Conservation (phyloP, 2,113 vertebrate species). For the Malurus cyaneus region DNA sequence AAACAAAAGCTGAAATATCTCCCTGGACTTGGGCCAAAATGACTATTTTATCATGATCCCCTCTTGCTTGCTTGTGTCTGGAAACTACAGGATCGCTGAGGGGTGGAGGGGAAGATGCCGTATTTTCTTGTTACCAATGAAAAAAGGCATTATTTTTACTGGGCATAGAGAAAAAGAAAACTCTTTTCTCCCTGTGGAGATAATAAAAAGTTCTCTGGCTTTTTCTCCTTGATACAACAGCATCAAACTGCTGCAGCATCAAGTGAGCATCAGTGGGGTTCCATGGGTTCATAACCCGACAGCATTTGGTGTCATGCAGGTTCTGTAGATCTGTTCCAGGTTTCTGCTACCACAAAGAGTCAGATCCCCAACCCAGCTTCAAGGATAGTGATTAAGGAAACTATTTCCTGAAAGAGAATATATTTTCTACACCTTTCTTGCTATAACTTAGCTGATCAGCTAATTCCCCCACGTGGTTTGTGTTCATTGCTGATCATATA, state of each 20-base stretch:
- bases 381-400: background rate
- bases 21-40: slow-evolving; percentile 1
- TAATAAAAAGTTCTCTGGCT: slow-evolving; percentile 36
- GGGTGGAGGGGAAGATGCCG: background rate
- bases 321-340: slow-evolving; percentile 10
- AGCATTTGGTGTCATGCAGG: background rate
- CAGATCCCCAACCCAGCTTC: background rate
- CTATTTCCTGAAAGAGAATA: background rate
- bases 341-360: background rate
- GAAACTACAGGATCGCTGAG: background rate
- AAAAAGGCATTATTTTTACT: slow-evolving; percentile 23
- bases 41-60: background rate
- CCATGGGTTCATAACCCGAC: background rate
- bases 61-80: background rate
- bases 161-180: background rate
- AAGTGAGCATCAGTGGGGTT: background rate
- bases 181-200: background rate
- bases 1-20: slow-evolving; percentile 9
- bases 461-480: background rate
- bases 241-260: background rate
- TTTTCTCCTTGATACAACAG: background rate
- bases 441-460: background rate
- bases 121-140: background rate
- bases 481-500: background rate
- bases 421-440: background rate